A percentile compares a stretch with the other conserved stretches of the same genome.
These are phyloP conservation scores for Seira ritae DNA, from an alignment of 2,888 invertebrate species.

Conservation along the genomic window DNA sequence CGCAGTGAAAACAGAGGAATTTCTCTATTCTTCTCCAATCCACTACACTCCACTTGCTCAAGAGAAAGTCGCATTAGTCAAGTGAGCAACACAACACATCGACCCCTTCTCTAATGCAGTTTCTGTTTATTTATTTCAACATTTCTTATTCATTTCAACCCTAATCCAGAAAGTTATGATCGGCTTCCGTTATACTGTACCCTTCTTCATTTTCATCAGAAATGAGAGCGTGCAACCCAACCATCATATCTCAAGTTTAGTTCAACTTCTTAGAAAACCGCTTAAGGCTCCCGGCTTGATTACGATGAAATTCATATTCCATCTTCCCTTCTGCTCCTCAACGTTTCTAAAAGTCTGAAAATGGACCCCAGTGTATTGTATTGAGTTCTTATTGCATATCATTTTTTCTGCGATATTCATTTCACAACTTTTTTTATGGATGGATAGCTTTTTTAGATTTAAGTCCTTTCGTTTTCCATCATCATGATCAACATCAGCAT, in stretches of 20 bases:
- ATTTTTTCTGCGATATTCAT: background rate
- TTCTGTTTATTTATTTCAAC: background rate
- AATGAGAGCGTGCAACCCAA: background rate
- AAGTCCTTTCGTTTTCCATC: background rate
- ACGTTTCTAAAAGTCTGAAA: background rate
- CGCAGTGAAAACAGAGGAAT: slow-evolving; percentile 8
- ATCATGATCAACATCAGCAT: background rate
- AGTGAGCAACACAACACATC: too few relatives aligned
- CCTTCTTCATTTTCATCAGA: too few relatives aligned
- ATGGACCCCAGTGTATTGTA: slow-evolving; percentile 1
- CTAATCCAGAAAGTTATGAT: slow-evolving; percentile 9
- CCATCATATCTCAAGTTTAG: background rate
- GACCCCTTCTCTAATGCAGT: background rate
- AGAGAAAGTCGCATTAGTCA: background rate
- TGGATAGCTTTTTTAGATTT: slow-evolving; percentile 34
- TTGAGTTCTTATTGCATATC: background rate
- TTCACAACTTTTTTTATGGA: slow-evolving; percentile 27
- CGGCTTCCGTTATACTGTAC: background rate
- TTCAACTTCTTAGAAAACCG: slow-evolving; percentile 13
- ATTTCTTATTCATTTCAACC: slow-evolving; percentile 1
- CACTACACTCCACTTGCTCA: background rate
- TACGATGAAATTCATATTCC: background rate
- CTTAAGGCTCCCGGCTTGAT: background rate
- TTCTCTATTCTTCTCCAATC: background rate
- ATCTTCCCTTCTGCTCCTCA: background rate